Conservation (phyloP, 1,140 invertebrate genomes). For the Cydia fagiglandana region DNA sequence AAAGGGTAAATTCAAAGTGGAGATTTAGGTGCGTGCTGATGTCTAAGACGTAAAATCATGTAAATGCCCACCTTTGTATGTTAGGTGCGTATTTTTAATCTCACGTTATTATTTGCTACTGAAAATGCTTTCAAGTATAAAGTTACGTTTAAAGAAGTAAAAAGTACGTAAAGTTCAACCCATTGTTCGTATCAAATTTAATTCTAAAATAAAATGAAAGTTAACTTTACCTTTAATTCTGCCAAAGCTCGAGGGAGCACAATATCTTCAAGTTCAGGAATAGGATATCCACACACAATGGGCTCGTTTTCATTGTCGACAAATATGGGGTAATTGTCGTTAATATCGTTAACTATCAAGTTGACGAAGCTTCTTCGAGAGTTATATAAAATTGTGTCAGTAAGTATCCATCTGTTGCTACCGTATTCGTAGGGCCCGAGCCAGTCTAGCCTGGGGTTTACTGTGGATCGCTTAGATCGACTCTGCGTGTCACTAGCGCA, state of each 20-base stretch:
- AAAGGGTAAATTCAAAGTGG: slow-evolving; percentile 23
- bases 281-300: slow-evolving; percentile 74
- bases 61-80: not conserved
- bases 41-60: slow-evolving; percentile 25
- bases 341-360: slow-evolving; percentile 77
- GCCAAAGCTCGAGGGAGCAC: slow-evolving; percentile 66
- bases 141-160: no score
- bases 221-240: slow-evolving; percentile 63
- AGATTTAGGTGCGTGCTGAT: not conserved
- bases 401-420: slow-evolving; percentile 64
- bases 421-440: slow-evolving; percentile 61
- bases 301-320: slow-evolving; percentile 58
- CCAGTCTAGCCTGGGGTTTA: slow-evolving; percentile 36
- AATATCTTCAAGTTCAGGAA: slow-evolving; percentile 56
- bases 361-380: slow-evolving; percentile 66
- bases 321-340: slow-evolving; percentile 76
- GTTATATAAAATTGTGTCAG: slow-evolving; percentile 63
- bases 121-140: not conserved
- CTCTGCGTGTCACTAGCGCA: slow-evolving; percentile 51
- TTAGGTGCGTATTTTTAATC: not conserved
- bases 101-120: not conserved
- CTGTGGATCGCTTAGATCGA: slow-evolving; percentile 51
- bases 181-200: not conserved
- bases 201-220: not conserved
- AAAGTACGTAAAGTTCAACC: not conserved